These are phyloP conservation scores for Strigamia crassipes DNA, from an alignment of 2,888 invertebrate genomes.

Conservation along the genomic window DNA sequence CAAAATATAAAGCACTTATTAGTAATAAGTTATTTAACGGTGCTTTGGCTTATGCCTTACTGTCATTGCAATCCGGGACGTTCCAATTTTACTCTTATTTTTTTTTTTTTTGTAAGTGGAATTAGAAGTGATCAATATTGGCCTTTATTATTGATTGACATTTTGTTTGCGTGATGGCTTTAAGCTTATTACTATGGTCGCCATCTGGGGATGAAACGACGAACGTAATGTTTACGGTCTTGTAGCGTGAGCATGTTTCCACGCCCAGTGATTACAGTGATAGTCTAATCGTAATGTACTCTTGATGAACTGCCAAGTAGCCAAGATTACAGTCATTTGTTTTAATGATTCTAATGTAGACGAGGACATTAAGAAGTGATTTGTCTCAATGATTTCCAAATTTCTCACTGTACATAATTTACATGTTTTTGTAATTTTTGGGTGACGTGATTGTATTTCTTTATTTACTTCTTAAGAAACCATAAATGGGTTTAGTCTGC, in stretches of 20 bases:
- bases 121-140: background rate
- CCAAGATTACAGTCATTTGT: constrained; percentile 40
- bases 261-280: constrained; percentile 39
- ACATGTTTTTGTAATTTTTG: background rate
- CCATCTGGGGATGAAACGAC: constrained; percentile 38
- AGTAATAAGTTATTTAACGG: too few relatives aligned
- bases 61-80: background rate
- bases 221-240: constrained; percentile 30
- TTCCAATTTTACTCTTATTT: background rate
- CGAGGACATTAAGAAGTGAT: constrained; percentile 42
- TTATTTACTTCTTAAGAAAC: background rate
- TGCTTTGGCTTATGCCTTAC: too few relatives aligned
- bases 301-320: constrained; percentile 42
- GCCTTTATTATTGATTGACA: constrained; percentile 30
- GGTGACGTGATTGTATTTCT: background rate
- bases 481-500: too few relatives aligned
- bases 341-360: constrained; percentile 40
- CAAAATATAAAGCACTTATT: too few relatives aligned
- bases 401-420: background rate
- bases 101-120: background rate
- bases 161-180: constrained; percentile 34
- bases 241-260: constrained; percentile 40
- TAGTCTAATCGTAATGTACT: constrained; percentile 40
- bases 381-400: constrained; percentile 38
- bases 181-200: constrained; percentile 17